Percentiles rank a stretch among this genome's conserved stretches.
Evolutionary conservation across 2,113 vertebrate genomes (phyloP).

Genomic region (Engraulis encrasicolus): DNA sequence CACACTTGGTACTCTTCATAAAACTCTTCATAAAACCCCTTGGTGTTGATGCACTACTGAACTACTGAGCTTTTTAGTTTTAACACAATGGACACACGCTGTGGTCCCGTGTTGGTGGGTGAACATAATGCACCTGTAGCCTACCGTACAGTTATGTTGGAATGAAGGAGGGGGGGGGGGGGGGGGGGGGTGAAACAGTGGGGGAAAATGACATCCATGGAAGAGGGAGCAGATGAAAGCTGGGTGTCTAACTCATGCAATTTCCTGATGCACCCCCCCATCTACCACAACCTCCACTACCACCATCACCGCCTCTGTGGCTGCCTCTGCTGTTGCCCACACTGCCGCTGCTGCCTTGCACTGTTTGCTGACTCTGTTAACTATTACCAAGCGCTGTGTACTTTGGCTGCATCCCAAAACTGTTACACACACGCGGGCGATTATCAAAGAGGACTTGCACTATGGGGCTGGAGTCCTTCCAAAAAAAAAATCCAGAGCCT

Average conservation of each 20-base stretch:
- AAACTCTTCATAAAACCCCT: not conserved
- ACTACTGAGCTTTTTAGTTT: too few relatives aligned
- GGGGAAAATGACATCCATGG: slow-evolving; percentile 8
- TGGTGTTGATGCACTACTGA: not conserved
- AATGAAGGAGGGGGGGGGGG: not conserved
- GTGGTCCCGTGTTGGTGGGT: not conserved
- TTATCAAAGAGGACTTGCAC: slow-evolving; percentile 76
- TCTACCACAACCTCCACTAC: too few relatives aligned
- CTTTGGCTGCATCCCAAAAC: slow-evolving; percentile 75
- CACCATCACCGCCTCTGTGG: too few relatives aligned
- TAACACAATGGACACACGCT: not conserved
- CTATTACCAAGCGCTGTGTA: slow-evolving; percentile 79
- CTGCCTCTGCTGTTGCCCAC: not conserved
- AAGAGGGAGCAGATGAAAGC: slow-evolving; percentile 14
- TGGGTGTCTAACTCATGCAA: slow-evolving; percentile 51
- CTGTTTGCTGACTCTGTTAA: slow-evolving; percentile 81
- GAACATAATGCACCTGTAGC: too few relatives aligned
- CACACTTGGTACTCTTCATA: not conserved
- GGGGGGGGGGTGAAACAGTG: slow-evolving; percentile 12
- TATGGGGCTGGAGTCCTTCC: slow-evolving; percentile 73
- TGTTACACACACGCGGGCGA: slow-evolving; percentile 77
- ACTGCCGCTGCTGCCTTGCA: slow-evolving; percentile 62
- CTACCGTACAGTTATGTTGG: too few relatives aligned
- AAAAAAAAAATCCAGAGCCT: slow-evolving; percentile 66
- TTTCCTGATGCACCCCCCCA: slow-evolving; percentile 70